Percentiles rank a stretch among this genome's conserved stretches.
phyloP scores from a whole-genome alignment of 2,113 vertebrate genomes.

The Cyanoramphus novaezelandiae region DNA sequence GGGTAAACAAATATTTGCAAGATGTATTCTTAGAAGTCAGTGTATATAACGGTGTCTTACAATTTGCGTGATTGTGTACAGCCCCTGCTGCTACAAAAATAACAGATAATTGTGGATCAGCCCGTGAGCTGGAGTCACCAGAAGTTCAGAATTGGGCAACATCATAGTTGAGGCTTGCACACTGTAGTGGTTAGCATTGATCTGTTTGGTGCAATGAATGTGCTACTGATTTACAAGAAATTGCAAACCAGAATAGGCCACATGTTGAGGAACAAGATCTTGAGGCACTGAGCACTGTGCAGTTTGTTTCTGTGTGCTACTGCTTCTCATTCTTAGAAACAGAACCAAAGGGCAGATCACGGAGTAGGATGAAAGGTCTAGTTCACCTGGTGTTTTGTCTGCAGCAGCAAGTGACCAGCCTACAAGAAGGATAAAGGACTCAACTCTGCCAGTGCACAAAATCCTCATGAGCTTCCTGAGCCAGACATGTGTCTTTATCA shows the following conservation, averaged over 20 bases:
- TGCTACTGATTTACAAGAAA: not conserved
- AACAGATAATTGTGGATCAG: slow-evolving; percentile 68
- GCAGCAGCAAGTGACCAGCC: not conserved
- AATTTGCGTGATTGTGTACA: slow-evolving; percentile 58
- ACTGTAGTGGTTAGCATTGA: not conserved
- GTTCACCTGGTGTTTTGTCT: not conserved
- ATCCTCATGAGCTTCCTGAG: not conserved
- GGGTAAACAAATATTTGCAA: slow-evolving; percentile 26
- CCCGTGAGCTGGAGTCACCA: slow-evolving; percentile 35
- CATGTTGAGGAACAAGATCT: not conserved
- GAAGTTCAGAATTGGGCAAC: slow-evolving; percentile 61
- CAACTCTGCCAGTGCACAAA: not conserved
- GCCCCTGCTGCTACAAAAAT: slow-evolving; percentile 60
- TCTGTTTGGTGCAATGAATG: not conserved
- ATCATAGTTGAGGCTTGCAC: slow-evolving; percentile 31
- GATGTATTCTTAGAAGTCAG: slow-evolving; percentile 65
- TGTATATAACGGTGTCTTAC: slow-evolving; percentile 47
- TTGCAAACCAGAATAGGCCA: not conserved
- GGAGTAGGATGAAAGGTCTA: not conserved
- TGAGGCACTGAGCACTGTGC: not conserved
- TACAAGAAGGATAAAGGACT: not conserved
- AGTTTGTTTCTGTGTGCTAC: not conserved
- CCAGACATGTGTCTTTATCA: not conserved
- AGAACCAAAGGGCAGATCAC: not conserved
- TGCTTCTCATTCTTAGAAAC: not conserved